Conservation (phyloP, 53 echinoderm and acorn worm genomes). For the Apostichopus leukothele region DNA sequence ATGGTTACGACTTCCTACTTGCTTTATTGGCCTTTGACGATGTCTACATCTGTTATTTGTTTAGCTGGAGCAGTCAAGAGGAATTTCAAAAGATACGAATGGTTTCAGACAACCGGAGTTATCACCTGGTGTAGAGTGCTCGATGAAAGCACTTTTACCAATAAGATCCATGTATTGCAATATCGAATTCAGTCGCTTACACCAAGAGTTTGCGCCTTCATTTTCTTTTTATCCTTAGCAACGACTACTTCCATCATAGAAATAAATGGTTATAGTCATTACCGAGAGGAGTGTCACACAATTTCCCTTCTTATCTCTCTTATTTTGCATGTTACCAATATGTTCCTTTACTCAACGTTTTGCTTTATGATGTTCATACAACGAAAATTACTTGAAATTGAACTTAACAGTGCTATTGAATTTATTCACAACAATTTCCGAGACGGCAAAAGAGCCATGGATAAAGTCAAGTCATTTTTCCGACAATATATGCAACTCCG, state of each 20-base stretch:
- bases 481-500: conserved; percentile 8
- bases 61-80: background rate
- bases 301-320: background rate
- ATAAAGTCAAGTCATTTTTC: background rate
- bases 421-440: background rate
- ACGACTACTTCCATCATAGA: background rate
- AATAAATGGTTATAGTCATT: background rate
- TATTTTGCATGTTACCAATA: background rate
- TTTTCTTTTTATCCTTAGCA: background rate
- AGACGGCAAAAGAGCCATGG: background rate
- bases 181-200: background rate
- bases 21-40: conserved; percentile 1
- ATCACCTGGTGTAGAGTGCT: background rate
- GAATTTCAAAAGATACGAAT: background rate
- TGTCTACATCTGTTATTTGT: conserved; percentile 1
- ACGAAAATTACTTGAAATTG: background rate
- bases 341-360: conserved; percentile 32
- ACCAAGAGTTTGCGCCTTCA: background rate
- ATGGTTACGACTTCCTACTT: background rate
- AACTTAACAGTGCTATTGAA: background rate
- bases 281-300: background rate
- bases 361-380: conserved; percentile 20
- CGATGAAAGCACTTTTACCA: background rate
- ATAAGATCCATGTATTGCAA: background rate
- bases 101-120: background rate